phyloP scores from a whole-genome alignment of 1,140 invertebrate genomes.

The Drosophila lacteicornis region DNA sequence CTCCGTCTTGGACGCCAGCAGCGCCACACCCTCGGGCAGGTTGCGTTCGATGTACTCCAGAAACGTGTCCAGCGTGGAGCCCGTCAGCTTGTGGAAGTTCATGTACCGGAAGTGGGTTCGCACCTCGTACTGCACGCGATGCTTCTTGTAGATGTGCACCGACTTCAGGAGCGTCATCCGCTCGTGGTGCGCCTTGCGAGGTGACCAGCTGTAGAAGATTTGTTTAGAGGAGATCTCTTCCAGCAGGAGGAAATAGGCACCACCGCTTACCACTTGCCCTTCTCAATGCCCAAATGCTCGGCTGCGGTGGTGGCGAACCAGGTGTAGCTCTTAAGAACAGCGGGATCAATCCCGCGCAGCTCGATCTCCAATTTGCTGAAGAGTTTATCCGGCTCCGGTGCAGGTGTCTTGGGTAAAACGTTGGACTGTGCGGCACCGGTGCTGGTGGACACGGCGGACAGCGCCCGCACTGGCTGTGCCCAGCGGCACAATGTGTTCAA shows the following conservation, averaged over 20 bases:
- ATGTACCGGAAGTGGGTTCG: slow-evolving; percentile 96
- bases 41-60: slow-evolving; percentile 98
- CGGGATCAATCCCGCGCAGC: slow-evolving; percentile 93
- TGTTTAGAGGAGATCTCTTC: slow-evolving; percentile 35
- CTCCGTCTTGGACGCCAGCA: slow-evolving; percentile 96
- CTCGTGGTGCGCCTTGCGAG: slow-evolving; percentile 90
- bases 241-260: neutral
- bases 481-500: slow-evolving; percentile 41
- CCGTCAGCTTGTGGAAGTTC: slow-evolving; percentile 93
- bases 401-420: slow-evolving; percentile 8
- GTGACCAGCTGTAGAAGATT: slow-evolving; percentile 88
- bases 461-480: slow-evolving; percentile 43
- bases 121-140: slow-evolving; percentile 97
- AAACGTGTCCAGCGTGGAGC: slow-evolving; percentile 97
- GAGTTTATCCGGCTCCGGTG: slow-evolving; percentile 88
- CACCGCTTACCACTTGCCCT: slow-evolving; percentile 89
- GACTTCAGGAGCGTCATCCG: slow-evolving; percentile 94
- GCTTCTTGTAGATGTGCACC: slow-evolving; percentile 96
- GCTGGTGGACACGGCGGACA: slow-evolving; percentile 39
- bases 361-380: slow-evolving; percentile 95
- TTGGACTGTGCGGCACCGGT: neutral
- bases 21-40: slow-evolving; percentile 97
- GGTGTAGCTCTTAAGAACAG: slow-evolving; percentile 94
- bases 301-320: slow-evolving; percentile 93
- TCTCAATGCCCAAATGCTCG: slow-evolving; percentile 90